These are phyloP conservation scores for Mus spicilegus DNA, from an alignment of 2,113 vertebrate genomes.

Conservation along the genomic window DNA sequence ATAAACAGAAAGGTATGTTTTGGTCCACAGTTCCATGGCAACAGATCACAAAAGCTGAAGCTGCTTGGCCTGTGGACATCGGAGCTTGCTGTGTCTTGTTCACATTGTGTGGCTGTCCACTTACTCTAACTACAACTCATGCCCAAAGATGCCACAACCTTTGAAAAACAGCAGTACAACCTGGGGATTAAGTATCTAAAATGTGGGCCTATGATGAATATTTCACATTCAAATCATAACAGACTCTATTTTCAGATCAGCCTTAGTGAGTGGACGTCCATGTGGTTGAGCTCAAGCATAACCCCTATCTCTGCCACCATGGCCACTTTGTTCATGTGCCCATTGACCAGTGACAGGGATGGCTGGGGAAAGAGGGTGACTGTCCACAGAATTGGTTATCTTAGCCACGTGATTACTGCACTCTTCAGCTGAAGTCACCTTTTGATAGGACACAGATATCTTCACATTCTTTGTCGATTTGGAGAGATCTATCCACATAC, in stretches of 20 bases:
- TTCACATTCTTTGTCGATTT: too few species aligned
- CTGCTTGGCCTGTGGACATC: not conserved
- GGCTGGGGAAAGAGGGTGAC: too few species aligned
- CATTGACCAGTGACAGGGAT: too few species aligned
- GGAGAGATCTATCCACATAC: too few species aligned
- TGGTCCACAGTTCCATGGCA: not conserved
- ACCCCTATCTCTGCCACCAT: too few species aligned
- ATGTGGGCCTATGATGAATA: not conserved
- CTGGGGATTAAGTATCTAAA: not conserved
- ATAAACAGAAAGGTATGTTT: not conserved
- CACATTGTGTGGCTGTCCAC: not conserved
- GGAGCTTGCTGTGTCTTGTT: not conserved
- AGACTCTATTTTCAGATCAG: not conserved
- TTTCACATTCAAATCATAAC: not conserved
- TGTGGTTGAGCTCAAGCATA: too few species aligned
- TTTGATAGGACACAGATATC: too few species aligned
- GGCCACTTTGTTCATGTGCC: too few species aligned
- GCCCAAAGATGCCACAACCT: not conserved
- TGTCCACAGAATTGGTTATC: too few species aligned
- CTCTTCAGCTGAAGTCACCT: too few species aligned
- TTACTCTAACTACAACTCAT: not conserved
- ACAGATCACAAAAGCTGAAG: not conserved
- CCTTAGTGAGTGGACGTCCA: too few species aligned
- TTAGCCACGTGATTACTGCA: too few species aligned
- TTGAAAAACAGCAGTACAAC: not conserved